Evolutionary conservation across 2,113 vertebrate species (phyloP).

Genomic region (Plecturocebus donacophilus): DNA sequence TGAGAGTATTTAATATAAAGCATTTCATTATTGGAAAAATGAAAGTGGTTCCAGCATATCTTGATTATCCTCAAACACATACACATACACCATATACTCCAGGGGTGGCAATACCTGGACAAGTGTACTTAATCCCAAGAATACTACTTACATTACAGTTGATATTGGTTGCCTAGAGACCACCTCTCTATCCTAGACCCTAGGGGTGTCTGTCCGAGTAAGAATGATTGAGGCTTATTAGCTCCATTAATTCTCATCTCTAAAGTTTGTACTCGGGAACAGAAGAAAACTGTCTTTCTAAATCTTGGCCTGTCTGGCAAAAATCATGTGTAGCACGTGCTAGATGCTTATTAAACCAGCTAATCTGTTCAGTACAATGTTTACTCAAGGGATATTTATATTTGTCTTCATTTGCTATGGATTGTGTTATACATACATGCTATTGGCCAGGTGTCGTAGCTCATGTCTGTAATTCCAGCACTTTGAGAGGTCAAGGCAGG

Average conservation of each 20-base stretch:
- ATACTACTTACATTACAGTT: neutral
- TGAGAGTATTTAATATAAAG: neutral
- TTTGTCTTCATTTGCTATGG: neutral
- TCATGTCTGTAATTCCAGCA: too few species aligned
- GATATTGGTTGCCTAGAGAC: conserved; percentile 32
- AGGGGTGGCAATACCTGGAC: neutral
- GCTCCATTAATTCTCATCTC: conserved; percentile 50
- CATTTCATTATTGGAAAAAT: neutral
- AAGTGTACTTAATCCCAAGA: neutral
- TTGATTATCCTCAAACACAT: neutral
- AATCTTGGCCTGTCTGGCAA: neutral
- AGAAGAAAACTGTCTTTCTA: neutral
- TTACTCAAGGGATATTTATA: neutral
- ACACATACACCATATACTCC: neutral
- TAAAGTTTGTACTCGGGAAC: neutral
- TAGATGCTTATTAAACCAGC: neutral
- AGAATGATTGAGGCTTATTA: conserved; percentile 15
- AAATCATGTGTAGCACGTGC: neutral
- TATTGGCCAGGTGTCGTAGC: neutral
- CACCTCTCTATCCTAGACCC: neutral
- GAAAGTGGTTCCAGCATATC: neutral
- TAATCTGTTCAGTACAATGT: neutral
- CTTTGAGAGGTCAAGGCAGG: too few species aligned
- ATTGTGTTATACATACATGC: neutral
- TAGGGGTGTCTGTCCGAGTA: neutral